Percentiles rank a stretch among this genome's conserved stretches.
These are phyloP conservation scores for Leptodactylus fuscus DNA, from an alignment of 2,113 vertebrate genomes.

Conservation along the genomic window DNA sequence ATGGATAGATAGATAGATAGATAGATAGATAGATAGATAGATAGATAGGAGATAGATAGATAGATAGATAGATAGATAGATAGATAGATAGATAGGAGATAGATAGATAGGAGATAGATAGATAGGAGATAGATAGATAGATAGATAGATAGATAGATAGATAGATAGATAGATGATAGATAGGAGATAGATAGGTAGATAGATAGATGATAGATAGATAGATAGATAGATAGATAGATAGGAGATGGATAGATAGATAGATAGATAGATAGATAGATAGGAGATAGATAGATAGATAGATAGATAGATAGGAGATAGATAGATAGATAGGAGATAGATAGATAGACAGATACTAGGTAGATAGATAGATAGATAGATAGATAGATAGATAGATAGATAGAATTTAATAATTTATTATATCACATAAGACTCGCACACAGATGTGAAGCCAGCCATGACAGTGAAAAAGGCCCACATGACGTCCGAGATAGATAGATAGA, in stretches of 20 bases:
- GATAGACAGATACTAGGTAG: not conserved
- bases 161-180: not conserved
- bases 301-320: not conserved
- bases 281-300: not conserved
- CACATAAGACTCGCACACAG: too few species aligned
- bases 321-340: not conserved
- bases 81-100: not conserved
- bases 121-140: not conserved
- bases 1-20: too few species aligned
- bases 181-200: too few species aligned
- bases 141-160: conserved; percentile 21
- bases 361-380: conserved; percentile 23
- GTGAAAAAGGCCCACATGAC: too few species aligned
- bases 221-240: not conserved
- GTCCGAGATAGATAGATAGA: too few species aligned
- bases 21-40: too few species aligned
- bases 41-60: not conserved
- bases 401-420: too few species aligned
- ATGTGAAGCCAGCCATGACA: too few species aligned
- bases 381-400: conserved; percentile 3
- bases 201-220: not conserved
- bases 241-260: not conserved
- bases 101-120: too few species aligned
- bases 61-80: not conserved
- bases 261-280: too few species aligned